Percentiles rank a stretch among this genome's conserved stretches.
Evolutionary conservation across 1,140 invertebrate genomes (phyloP).

Genomic region (Elymnias hypermnestra): DNA sequence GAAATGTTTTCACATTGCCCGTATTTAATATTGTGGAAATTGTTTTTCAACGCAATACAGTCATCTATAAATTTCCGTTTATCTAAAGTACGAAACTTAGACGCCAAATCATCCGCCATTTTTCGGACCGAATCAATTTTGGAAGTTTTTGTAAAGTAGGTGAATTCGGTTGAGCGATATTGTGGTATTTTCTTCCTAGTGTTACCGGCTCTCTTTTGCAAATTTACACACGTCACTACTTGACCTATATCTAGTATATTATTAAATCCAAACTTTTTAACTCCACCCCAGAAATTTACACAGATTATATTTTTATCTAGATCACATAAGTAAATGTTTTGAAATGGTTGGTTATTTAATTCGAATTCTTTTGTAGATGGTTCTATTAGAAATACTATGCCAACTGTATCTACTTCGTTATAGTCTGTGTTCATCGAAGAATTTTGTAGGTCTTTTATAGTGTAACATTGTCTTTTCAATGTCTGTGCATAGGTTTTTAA

Average conservation of each 20-base stretch:
- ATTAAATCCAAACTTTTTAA: constrained; percentile 77
- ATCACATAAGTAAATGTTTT: constrained; percentile 73
- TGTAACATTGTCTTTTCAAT: constrained; percentile 39
- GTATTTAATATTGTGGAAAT: constrained; percentile 25
- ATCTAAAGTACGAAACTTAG: constrained; percentile 33
- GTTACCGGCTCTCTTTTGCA: constrained; percentile 73
- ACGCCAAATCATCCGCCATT: constrained; percentile 31
- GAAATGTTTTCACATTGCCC: constrained; percentile 39
- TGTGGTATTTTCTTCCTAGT: constrained; percentile 49
- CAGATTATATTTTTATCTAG: constrained; percentile 74
- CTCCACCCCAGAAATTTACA: constrained; percentile 79
- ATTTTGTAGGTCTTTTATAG: constrained; percentile 43
- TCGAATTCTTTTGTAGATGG: constrained; percentile 40
- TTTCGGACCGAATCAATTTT: constrained; percentile 38
- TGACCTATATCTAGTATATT: constrained; percentile 77
- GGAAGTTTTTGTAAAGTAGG: constrained; percentile 58
- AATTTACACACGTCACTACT: constrained; percentile 78
- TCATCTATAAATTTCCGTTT: constrained; percentile 44
- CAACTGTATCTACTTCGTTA: constrained; percentile 60
- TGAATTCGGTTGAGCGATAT: constrained; percentile 53
- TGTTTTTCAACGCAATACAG: constrained; percentile 46
- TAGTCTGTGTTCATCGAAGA: constrained; percentile 38
- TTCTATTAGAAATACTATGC: constrained; percentile 51
- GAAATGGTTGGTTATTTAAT: constrained; percentile 39
- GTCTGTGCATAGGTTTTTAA: constrained; percentile 23